phyloP scores from a whole-genome alignment of 2,113 vertebrate species.

The Lota lota region DNA sequence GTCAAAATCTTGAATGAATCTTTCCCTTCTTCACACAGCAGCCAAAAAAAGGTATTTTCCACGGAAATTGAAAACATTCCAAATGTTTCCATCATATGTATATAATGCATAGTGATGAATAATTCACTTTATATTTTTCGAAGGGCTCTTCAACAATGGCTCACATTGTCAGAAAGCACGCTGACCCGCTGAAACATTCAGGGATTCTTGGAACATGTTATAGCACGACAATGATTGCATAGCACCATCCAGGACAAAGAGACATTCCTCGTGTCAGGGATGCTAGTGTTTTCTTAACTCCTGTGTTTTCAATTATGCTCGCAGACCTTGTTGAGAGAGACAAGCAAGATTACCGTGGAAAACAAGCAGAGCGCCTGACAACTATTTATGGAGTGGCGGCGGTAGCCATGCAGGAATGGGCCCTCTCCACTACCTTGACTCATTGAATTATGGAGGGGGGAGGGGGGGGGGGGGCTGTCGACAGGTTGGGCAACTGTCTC shows the following conservation, averaged over 20 bases:
- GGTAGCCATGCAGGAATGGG: constrained; percentile 54
- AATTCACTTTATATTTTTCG: constrained; percentile 40
- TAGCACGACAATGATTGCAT: constrained; percentile 58
- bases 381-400: constrained; percentile 63
- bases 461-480: constrained; percentile 40
- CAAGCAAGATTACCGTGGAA: constrained; percentile 52
- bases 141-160: constrained; percentile 48
- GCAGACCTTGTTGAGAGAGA: constrained; percentile 70
- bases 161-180: constrained; percentile 43
- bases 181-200: constrained; percentile 57
- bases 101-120: constrained; percentile 35
- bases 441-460: constrained; percentile 65
- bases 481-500: constrained; percentile 69
- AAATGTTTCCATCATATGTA: constrained; percentile 35
- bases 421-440: constrained; percentile 60
- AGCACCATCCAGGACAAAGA: constrained; percentile 57
- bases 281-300: constrained; percentile 59
- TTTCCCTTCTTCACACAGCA: constrained; percentile 21
- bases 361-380: constrained; percentile 48
- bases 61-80: constrained; percentile 36
- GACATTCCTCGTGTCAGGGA: constrained; percentile 67
- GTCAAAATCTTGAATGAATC: constrained; percentile 34
- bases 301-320: constrained; percentile 66
- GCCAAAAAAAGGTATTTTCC: constrained; percentile 27
- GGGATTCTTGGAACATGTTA: constrained; percentile 68